Percentiles rank a stretch among this genome's conserved stretches.
Conservation (phyloP, 2,113 vertebrate genomes). For the Sebastes fasciatus region DNA sequence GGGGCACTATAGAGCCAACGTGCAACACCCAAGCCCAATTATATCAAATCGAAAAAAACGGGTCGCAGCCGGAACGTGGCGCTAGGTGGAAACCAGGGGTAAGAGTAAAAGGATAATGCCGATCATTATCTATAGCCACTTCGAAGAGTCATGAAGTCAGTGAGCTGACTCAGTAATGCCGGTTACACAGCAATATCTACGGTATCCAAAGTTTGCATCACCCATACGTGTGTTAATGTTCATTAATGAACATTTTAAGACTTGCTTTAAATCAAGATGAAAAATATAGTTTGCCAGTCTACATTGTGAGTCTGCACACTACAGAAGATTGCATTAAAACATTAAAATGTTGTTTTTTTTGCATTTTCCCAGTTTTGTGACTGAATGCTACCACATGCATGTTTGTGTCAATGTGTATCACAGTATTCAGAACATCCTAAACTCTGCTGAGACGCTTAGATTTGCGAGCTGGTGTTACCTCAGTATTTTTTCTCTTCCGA, state of each 20-base stretch:
- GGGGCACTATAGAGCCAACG: too few species aligned
- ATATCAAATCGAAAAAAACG: too few species aligned
- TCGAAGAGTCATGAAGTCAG: too few species aligned
- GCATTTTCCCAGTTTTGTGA: not conserved
- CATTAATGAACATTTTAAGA: too few species aligned
- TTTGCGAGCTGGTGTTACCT: conserved; percentile 8
- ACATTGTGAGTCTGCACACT: not conserved
- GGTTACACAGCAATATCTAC: not conserved
- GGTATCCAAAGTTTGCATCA: not conserved
- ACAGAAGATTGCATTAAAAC: not conserved
- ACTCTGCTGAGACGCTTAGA: conserved; percentile 37
- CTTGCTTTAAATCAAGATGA: not conserved
- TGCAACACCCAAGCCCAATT: too few species aligned
- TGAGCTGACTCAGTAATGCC: too few species aligned
- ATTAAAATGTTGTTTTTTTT: not conserved
- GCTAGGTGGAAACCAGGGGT: too few species aligned
- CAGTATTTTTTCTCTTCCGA: conserved; percentile 17
- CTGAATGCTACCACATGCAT: not conserved
- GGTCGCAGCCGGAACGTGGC: too few species aligned
- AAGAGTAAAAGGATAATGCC: too few species aligned
- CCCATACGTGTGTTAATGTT: too few species aligned
- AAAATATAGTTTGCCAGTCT: not conserved
- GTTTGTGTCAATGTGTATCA: not conserved
- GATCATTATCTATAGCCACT: too few species aligned
- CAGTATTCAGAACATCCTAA: not conserved